Evolutionary conservation across 1,140 invertebrate genomes (phyloP).

Genomic region (Drosophila virilis): DNA sequence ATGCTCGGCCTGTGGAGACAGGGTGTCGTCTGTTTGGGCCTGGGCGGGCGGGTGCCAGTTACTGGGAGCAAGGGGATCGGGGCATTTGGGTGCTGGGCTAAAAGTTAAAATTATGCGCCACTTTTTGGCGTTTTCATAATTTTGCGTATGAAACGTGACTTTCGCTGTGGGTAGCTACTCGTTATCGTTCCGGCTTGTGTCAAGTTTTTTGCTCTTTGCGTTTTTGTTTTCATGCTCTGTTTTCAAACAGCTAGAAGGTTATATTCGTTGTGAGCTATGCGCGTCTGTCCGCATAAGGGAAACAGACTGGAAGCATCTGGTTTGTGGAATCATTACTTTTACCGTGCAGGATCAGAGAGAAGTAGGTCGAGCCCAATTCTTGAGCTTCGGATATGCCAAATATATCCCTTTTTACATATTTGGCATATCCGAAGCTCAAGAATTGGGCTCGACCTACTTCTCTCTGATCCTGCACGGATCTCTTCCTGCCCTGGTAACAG

Average conservation of each 20-base stretch:
- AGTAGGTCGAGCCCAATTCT: too few relatives aligned
- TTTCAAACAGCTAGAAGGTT: not conserved
- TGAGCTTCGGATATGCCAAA: too few relatives aligned
- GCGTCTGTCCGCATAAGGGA: too few relatives aligned
- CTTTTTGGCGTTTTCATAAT: slow-evolving; percentile 76
- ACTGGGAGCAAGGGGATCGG: not conserved
- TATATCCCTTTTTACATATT: too few relatives aligned
- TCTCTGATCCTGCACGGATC: too few relatives aligned
- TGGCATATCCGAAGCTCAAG: too few relatives aligned
- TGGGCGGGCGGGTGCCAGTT: not conserved
- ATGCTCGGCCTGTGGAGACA: slow-evolving; percentile 25
- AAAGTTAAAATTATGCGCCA: slow-evolving; percentile 73
- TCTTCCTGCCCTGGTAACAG: not conserved
- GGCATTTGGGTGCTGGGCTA: slow-evolving; percentile 17
- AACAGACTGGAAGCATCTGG: too few relatives aligned
- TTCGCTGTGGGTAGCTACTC: slow-evolving; percentile 44
- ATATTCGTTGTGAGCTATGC: not conserved
- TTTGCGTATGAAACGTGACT: slow-evolving; percentile 80
- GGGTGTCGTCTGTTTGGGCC: not conserved
- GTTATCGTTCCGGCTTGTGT: slow-evolving; percentile 49
- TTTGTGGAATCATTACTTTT: too few relatives aligned
- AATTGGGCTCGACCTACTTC: too few relatives aligned
- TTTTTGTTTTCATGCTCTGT: not conserved
- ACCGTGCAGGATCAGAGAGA: too few relatives aligned
- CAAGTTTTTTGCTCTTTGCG: slow-evolving; percentile 47